Base-by-base conservation (phyloP, 2,888 invertebrate species). In the Cryptus armator region DNA sequence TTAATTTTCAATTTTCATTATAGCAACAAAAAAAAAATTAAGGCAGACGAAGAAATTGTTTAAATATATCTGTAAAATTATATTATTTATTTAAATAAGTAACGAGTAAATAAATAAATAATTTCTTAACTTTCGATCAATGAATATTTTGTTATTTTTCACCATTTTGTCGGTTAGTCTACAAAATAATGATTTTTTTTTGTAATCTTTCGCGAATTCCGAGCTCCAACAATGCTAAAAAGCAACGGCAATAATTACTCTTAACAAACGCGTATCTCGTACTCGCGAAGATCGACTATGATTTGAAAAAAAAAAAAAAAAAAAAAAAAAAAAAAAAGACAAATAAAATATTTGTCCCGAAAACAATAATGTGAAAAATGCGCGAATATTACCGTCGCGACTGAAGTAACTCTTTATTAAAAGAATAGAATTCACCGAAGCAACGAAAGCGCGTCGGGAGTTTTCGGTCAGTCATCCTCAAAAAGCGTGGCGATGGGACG, bases 381-480 rank as follows among this genome's bases (percentile, higher is more conserved):
- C 24, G 46, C 46, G 9, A 67, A 19, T 78, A 70, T 56, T 24
- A 56, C 37, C 62, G 74, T 81, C 62, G 53, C 72, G 74, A 67
- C 72, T 29, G 56, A 70, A 71, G 48, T 5, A 43, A 62, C 59
- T 66, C 14, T 70, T 64, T 32, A 74, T 75, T 70, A 37, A 62
- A 37, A 29, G 46, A 67, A 80, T 67, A 72, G 56, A 74, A 74
- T 74, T 16, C 56, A 72, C 32, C 72, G 53, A 53, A 53, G 53
- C 71, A 53, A 71, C 32, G 62, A 16, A 62, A 62, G 37, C 37
- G 37, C 59, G 56, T 66, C 72, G 66, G 67, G 74, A 75, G 68
- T 56, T 75, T 81, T 84, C 53, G 84, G 81, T 72, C 56, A 81
- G 72, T 76, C 68, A 72, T 75, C 75, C 48, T 56, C 70, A 59